Conservation (phyloP, 2,888 invertebrate species). For the Chrysolina oricalcia region DNA sequence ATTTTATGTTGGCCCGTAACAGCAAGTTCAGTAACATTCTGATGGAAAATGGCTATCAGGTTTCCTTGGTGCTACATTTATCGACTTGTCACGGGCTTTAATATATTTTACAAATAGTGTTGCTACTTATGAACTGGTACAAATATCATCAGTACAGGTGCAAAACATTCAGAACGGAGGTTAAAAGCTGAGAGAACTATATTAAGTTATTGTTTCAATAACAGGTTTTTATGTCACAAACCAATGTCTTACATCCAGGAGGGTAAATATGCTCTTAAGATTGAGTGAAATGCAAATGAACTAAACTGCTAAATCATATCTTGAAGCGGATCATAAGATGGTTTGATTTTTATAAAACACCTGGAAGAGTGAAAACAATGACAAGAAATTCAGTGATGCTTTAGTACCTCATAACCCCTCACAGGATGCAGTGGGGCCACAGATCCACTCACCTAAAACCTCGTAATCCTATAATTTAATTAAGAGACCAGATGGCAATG, state of each 20-base stretch:
- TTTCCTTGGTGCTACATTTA: conserved; percentile 80
- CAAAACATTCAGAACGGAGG: not conserved
- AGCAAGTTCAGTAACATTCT: conserved; percentile 80
- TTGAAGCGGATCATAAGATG: no score
- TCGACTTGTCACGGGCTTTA: conserved; percentile 82
- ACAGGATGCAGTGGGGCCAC: no score
- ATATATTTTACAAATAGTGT: conserved; percentile 84
- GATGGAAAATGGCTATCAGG: conserved; percentile 84
- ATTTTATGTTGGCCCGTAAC: conserved; percentile 85
- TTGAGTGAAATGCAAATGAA: no score
- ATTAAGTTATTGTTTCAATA: not conserved
- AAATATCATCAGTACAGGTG: not conserved
- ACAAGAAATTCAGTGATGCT: no score
- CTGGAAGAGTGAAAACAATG: no score
- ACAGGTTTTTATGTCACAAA: not conserved
- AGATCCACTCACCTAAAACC: no score
- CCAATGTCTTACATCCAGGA: no score
- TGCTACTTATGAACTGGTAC: conserved; percentile 74
- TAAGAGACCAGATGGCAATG: not conserved
- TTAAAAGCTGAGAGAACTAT: not conserved
- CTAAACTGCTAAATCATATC: no score
- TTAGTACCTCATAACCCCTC: no score
- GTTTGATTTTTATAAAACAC: no score
- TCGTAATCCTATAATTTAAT: no score
- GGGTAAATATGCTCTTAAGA: no score